These are phyloP conservation scores for Cordilura impudica DNA, from an alignment of 2,888 invertebrate genomes.

Conservation along the genomic window DNA sequence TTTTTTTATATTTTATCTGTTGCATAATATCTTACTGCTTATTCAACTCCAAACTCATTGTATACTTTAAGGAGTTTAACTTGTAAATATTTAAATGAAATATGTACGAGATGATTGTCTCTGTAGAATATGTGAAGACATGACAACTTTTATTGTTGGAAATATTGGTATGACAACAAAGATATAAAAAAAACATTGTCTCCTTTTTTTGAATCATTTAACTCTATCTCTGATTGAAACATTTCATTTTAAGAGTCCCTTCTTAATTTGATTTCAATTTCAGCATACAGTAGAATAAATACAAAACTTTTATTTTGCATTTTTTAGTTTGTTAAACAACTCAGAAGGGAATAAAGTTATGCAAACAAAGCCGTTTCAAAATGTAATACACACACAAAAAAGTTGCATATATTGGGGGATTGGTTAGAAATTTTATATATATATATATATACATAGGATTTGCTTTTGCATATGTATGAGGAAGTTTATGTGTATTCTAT, in stretches of 20 bases:
- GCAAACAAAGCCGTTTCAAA: background rate
- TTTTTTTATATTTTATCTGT: too few relatives aligned
- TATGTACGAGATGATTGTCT: background rate
- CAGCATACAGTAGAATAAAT: background rate
- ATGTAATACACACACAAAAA: background rate
- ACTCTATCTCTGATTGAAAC: background rate
- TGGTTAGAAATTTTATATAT: background rate
- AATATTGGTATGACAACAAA: background rate
- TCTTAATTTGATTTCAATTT: background rate
- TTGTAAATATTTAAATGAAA: background rate
- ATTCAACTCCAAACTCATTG: background rate
- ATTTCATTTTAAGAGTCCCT: background rate
- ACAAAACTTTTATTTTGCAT: background rate
- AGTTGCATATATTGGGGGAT: background rate
- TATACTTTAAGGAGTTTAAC: background rate
- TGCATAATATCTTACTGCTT: background rate
- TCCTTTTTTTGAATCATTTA: too few relatives aligned
- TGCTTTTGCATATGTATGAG: background rate
- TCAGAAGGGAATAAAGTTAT: background rate
- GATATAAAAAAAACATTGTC: background rate
- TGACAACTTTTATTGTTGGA: background rate
- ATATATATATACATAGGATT: too few relatives aligned
- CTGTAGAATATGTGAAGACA: background rate
- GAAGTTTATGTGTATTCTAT: background rate
- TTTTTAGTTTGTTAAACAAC: background rate